These are phyloP conservation scores for Hypocryptadius cinnamomeus DNA, from an alignment of 2,113 vertebrate species.

Conservation along the genomic window DNA sequence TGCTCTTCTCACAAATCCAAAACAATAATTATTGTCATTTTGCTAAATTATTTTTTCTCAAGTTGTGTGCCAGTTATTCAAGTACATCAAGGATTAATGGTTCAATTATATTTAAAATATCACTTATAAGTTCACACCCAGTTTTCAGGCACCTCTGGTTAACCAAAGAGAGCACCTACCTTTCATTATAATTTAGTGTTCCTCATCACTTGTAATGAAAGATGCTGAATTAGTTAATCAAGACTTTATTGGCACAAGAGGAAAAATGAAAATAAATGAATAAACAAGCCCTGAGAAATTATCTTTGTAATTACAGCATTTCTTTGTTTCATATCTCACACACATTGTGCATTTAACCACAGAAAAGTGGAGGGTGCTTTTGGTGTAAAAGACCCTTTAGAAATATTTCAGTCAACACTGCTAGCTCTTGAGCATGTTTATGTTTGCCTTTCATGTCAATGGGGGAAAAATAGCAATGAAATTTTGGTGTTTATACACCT, in stretches of 20 bases:
- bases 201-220: neutral
- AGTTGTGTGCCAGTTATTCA: neutral
- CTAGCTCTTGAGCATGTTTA: constrained; percentile 8
- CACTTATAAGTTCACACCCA: neutral
- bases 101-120: neutral
- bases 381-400: constrained; percentile 20
- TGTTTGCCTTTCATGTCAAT: constrained; percentile 25
- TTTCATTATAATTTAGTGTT: neutral
- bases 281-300: neutral
- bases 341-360: neutral
- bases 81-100: neutral
- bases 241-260: neutral
- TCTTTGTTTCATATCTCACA: neutral
- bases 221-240: neutral
- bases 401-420: constrained; percentile 28
- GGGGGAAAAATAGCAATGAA: constrained; percentile 35
- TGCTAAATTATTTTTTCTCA: neutral
- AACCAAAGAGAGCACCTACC: neutral
- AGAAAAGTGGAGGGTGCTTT: neutral
- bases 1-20: neutral
- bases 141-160: neutral
- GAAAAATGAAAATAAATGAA: neutral
- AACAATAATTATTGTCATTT: neutral
- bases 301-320: neutral
- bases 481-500: constrained; percentile 29